Conservation (phyloP, 2,888 invertebrate species). For the Caenorhabditis japonica region DNA sequence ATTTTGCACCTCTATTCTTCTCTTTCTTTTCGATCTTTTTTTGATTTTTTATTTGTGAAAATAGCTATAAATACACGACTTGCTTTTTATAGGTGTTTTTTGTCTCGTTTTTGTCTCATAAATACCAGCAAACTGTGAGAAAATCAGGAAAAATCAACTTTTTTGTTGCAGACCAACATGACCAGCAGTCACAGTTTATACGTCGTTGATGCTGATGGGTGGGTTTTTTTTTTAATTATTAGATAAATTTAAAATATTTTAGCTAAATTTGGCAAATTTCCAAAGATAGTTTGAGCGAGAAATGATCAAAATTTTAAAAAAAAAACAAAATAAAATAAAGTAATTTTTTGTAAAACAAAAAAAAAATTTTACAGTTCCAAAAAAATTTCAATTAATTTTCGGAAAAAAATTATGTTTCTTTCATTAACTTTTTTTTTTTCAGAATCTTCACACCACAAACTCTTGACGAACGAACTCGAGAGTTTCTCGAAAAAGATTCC, state of each 20-base stretch:
- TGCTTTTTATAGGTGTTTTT: too few species aligned
- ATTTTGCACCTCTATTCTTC: slow-evolving; percentile 7
- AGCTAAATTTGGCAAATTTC: too few species aligned
- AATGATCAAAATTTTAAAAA: neutral
- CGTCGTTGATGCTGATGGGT: slow-evolving; percentile 23
- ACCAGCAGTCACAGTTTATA: slow-evolving; percentile 13
- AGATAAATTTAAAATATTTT: too few species aligned
- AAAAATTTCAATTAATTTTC: too few species aligned
- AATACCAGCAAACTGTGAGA: neutral
- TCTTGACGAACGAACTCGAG: slow-evolving; percentile 23
- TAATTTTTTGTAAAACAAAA: neutral
- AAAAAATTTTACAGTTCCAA: neutral
- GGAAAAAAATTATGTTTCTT: too few species aligned
- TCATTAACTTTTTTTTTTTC: too few species aligned
- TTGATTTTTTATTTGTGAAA: neutral
- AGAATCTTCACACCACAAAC: slow-evolving; percentile 17
- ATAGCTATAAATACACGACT: too few species aligned
- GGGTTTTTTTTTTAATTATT: slow-evolving; percentile 1
- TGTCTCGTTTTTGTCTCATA: too few species aligned
- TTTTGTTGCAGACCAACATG: too few species aligned
- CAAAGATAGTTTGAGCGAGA: too few species aligned
- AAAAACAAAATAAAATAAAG: neutral
- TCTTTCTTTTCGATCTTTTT: neutral
- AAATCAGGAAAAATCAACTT: neutral
- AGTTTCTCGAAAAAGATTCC: slow-evolving; percentile 36